Evolutionary conservation across 92 coral and sea anemone species (phyloP).

Genomic region (Bergia puertoricense): DNA sequence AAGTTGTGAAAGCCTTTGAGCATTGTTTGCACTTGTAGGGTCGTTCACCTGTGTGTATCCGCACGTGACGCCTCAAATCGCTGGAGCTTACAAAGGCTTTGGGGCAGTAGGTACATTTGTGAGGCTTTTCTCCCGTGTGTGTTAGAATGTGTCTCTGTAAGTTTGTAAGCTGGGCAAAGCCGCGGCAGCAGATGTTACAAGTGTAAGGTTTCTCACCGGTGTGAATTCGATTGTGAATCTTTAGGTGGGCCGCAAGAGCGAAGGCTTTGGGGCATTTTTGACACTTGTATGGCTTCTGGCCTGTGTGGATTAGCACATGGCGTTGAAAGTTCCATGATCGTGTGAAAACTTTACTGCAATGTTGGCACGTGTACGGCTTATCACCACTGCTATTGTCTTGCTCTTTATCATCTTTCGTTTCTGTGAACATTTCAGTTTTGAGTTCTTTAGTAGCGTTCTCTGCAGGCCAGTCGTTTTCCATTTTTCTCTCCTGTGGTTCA

Average conservation of each 20-base stretch:
- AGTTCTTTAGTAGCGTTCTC: slow-evolving; percentile 41
- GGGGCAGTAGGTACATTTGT: slow-evolving; percentile 97
- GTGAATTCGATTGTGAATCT: slow-evolving; percentile 97
- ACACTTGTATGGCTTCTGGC: slow-evolving; percentile 98
- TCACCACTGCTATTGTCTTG: slow-evolving; percentile 70
- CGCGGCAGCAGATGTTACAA: slow-evolving; percentile 95
- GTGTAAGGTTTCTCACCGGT: slow-evolving; percentile 98
- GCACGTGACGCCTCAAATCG: slow-evolving; percentile 93
- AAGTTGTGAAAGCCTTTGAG: slow-evolving; percentile 97
- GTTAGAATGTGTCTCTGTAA: slow-evolving; percentile 95
- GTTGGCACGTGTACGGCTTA: slow-evolving; percentile 93
- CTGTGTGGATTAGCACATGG: slow-evolving; percentile 96
- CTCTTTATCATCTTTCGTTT: slow-evolving; percentile 80
- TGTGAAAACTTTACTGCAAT: slow-evolving; percentile 96
- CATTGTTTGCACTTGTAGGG: slow-evolving; percentile 99
- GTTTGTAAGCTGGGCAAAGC: slow-evolving; percentile 97
- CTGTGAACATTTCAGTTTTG: slow-evolving; percentile 63
- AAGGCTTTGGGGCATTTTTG: slow-evolving; percentile 99
- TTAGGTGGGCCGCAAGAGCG: slow-evolving; percentile 98
- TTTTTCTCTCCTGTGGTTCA: slow-evolving; percentile 45
- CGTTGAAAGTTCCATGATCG: slow-evolving; percentile 99
- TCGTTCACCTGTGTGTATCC: slow-evolving; percentile 96
- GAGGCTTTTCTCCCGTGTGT: slow-evolving; percentile 98
- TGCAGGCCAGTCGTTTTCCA: slow-evolving; percentile 41
- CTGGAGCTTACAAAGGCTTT: slow-evolving; percentile 99